Base-by-base conservation (phyloP, 2,797 vertebrate genomes). In the Avahi laniger region DNA sequence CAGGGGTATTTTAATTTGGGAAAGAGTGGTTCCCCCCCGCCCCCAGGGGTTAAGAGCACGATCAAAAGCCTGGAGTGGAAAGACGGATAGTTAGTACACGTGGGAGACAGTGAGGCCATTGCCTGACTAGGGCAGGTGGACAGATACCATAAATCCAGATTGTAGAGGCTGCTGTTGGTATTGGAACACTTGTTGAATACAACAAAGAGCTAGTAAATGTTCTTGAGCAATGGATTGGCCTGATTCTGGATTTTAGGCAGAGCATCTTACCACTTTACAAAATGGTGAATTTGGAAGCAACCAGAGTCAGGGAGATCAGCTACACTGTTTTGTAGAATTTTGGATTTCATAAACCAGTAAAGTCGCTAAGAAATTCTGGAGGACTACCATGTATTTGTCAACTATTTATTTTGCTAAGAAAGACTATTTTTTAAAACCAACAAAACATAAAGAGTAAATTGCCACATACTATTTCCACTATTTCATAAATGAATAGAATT, bases 401-500 rank as follows among this genome's bases (percentile, higher is more conserved):
- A 87, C 48, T 87, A 48, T 82, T 86, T 78, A 26, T 86, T 95
- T 81, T 78, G 38, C 50, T 90, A 86, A 48, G 35, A 33, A 78
- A 92, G 13, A 13, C 67, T 59, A 26, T 93, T 69, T 82, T 61
- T 59, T 33, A 38, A 15, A 63, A 43, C n/a, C 17, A 59, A 54
- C 3, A 52, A 79, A 22, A 72, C n/a, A 50, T 22, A 69, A 86
- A 90, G 30, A 82, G 52, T 72, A 59, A 79, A 72, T 78, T 50
- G 33, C 43, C 18, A 38, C 24, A 69, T 76, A 22, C 5, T 91
- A 5, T 43, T 26, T 38, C 61, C 6, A 61, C 35, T 52, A 38
- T 52, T 94, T 89, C 52, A 82, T 46, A 70, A 89, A 82, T 17
- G 38, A 81, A 82, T 78, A 33, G 10, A 89, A 96, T 54, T 86